phyloP scores from a whole-genome alignment of 2,113 vertebrate species.

The Tylochromis polylepis region DNA sequence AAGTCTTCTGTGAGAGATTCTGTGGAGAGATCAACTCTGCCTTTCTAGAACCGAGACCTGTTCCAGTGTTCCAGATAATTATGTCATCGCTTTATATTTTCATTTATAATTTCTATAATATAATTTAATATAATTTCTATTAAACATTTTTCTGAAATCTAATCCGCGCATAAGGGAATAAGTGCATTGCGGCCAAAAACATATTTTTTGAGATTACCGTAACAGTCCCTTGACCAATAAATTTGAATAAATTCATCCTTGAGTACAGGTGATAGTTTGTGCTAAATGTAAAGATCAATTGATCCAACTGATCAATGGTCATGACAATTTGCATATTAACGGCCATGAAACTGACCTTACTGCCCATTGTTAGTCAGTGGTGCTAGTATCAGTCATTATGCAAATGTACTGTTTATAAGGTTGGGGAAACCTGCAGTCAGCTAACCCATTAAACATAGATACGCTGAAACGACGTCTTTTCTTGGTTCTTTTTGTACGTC shows the following conservation, averaged over 20 bases:
- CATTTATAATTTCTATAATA: not conserved
- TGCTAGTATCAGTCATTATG: not conserved
- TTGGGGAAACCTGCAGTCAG: not conserved
- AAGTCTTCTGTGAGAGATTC: not conserved
- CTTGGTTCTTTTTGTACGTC: no score
- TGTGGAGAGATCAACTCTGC: not conserved
- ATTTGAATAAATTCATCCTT: not conserved
- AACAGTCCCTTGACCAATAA: not conserved
- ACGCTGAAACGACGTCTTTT: no score
- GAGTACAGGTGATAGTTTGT: not conserved
- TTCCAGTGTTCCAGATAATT: not conserved
- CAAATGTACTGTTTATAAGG: not conserved
- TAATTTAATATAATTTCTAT: not conserved
- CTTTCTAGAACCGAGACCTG: not conserved
- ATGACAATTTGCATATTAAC: not conserved
- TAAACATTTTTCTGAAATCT: not conserved
- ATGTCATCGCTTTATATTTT: not conserved
- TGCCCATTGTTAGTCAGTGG: not conserved
- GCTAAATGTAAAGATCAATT: not conserved
- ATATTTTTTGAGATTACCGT: not conserved
- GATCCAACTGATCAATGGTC: not conserved
- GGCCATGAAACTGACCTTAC: not conserved
- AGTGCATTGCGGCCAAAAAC: not conserved
- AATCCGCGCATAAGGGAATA: not conserved
- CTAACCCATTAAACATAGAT: no score